A percentile compares a stretch with the other conserved stretches of the same genome.
Conservation (phyloP, 2,888 invertebrate genomes). For the Ischnura elegans region DNA sequence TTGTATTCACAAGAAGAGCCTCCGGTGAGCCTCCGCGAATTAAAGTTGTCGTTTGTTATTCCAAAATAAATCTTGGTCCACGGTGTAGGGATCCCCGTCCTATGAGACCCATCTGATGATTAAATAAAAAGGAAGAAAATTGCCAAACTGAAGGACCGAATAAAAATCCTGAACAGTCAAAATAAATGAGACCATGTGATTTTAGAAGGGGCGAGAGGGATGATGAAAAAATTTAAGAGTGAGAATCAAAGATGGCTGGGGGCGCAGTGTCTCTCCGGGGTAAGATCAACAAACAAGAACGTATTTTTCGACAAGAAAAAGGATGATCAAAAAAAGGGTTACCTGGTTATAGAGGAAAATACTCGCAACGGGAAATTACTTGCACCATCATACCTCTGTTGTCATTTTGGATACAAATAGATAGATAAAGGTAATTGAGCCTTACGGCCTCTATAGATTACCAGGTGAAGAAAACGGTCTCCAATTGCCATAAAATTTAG, state of each 20-base stretch:
- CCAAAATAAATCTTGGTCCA: conserved; percentile 23
- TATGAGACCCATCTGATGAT: conserved; percentile 32
- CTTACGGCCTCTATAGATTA: too few relatives aligned
- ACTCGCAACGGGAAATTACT: too few relatives aligned
- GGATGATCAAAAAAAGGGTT: neutral
- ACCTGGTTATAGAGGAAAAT: too few relatives aligned
- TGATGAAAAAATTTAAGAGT: neutral
- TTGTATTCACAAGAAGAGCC: conserved; percentile 58
- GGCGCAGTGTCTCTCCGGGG: neutral
- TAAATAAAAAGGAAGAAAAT: neutral
- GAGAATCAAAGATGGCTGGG: neutral
- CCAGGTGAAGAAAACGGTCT: too few relatives aligned
- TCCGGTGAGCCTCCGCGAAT: conserved; percentile 42
- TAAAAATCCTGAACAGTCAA: conserved; percentile 47
- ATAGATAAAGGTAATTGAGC: too few relatives aligned
- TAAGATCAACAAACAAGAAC: neutral
- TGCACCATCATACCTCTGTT: too few relatives aligned
- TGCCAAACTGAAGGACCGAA: neutral
- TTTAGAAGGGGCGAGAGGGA: neutral
- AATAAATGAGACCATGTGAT: conserved; percentile 51
- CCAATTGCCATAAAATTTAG: too few relatives aligned
- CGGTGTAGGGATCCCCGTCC: conserved; percentile 14
- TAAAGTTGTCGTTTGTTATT: conserved; percentile 57
- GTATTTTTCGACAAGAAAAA: neutral
- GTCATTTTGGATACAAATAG: too few relatives aligned